Conservation (phyloP, 2,888 invertebrate genomes). For the Acleris sparsana region DNA sequence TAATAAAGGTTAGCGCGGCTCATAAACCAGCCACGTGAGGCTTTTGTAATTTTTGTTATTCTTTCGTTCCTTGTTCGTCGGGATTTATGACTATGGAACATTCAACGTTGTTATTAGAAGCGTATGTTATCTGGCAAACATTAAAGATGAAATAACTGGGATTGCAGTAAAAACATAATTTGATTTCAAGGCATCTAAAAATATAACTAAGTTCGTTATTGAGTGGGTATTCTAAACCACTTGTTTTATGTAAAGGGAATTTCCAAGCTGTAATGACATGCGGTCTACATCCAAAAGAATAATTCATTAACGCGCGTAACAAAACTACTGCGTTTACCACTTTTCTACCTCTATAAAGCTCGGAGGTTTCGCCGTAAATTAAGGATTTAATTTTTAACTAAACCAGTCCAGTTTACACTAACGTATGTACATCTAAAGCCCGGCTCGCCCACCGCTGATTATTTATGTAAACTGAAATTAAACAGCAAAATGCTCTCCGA, state of each 20-base stretch:
- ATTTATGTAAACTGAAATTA: constrained; percentile 34
- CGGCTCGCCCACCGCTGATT: constrained; percentile 20
- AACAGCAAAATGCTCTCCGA: constrained; percentile 20
- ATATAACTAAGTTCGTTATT: too few species aligned
- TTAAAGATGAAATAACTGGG: not conserved
- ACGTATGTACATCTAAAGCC: constrained; percentile 21
- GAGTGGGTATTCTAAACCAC: too few species aligned
- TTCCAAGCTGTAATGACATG: too few species aligned
- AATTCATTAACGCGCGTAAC: constrained; percentile 13
- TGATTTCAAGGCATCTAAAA: too few species aligned
- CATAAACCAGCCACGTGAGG: constrained; percentile 5
- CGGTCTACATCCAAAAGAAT: not conserved
- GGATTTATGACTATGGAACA: not conserved
- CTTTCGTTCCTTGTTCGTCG: not conserved
- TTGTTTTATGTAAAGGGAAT: too few species aligned
- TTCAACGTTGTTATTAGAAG: not conserved
- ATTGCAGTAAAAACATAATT: too few species aligned
- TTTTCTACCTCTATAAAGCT: constrained; percentile 13
- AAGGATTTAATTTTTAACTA: constrained; percentile 32
- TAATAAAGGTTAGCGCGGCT: constrained; percentile 1
- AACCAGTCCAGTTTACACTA: constrained; percentile 22
- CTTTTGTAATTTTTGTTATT: constrained; percentile 1
- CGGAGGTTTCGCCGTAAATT: constrained; percentile 17
- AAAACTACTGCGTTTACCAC: constrained; percentile 7
- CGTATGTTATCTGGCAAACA: not conserved